Base-by-base conservation (phyloP, 2,888 invertebrate species). In the Dendrolimus pini region DNA sequence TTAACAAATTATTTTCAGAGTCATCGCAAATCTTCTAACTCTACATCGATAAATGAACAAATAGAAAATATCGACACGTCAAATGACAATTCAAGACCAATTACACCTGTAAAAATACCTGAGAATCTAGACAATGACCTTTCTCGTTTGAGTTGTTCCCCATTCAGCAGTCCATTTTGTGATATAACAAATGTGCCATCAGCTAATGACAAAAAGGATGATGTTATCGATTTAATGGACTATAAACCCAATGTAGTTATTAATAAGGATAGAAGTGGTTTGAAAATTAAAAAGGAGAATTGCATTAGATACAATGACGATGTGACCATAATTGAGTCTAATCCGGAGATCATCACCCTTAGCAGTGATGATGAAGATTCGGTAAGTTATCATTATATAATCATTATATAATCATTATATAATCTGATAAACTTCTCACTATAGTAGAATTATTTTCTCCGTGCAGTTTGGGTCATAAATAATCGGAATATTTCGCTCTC, bases 341-440 rank as follows among this genome's bases (percentile, higher is more conserved):
- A 77, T 56, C 77, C 82, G 7, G 87, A 87, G 65, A 75, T 91
- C 10, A 87, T 91, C 47, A 83, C 84, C 9, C 67, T 90, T 12
- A 91, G 90, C 74, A 91, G 91, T 57, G 90, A 89, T 62, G 89
- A 89, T 41, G 90, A 89, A 7, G 77, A 78, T 58, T 79, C 77
- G 74, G 85, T 86, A 62, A 76, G 78, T 62, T 10, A 9, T 18
- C 2, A 3, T 55, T 9, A 54, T 54, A n/a, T n/a, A n/a, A n/a
- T n/a, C n/a, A n/a, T n/a, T n/a, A n/a, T n/a, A n/a, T n/a, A n/a
- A n/a, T n/a, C n/a, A n/a, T n/a, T n/a, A n/a, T n/a, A n/a, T n/a
- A n/a, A 18, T 18, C 18, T 18, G 18, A 18, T 18, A 18, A 18
- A 18, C 18, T 18, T 18, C 18, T 18, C 18, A 18, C 18, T 18